Base-by-base conservation (phyloP, 2,797 vertebrate species). In the Lepilemur ruficaudatus region DNA sequence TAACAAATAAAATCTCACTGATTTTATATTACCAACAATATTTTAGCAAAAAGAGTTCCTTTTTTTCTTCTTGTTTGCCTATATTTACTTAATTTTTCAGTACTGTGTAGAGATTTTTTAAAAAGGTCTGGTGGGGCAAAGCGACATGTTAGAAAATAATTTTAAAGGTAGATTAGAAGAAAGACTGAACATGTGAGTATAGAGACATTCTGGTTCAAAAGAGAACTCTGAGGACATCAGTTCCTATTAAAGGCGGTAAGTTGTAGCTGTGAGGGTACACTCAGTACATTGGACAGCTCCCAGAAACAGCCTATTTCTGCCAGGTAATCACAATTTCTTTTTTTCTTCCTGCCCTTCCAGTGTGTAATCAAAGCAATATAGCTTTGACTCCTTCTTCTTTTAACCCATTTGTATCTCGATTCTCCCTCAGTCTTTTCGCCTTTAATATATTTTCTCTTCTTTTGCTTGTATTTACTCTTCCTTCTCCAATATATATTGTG, bases 241-340 rank as follows among this genome's bases (percentile, higher is more conserved):
- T 89, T 46, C 14, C 30, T 72, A 43, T 9, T 25, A 65, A 67
- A 32, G 61, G 65, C 88, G 80, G 23, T 89, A 94, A 81, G 52
- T n/a, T 25, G 91, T 1, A 4, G 69, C 61, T 22, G 1, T 38
- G 93, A 20, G 2, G 10, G 13, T 70, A 35, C 17, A 4, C 55
- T 89, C 87, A 95, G 97, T 92, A 98, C 98, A 8, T 83, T 98
- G 98, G 98, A 99, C 98, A 98, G 98, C 98, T 98, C 98, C 98
- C 89, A 52, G 75, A 96, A 95, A 35, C 32, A 1, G 4, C 73
- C 43, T 30, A 5, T 72, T 89, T 94, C 46, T 92, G 82, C 83
- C 57, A 96, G 95, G 95, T 97, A 95, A 95, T 63, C 32, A 18
- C 5, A 59, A 14, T 79, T 82, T 4, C 11, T 38, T 43, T 92